Evolutionary conservation across 2,113 vertebrate genomes (phyloP), one percentile per base, ranked within the genome.

Genomic region (Grallaria varia): DNA sequence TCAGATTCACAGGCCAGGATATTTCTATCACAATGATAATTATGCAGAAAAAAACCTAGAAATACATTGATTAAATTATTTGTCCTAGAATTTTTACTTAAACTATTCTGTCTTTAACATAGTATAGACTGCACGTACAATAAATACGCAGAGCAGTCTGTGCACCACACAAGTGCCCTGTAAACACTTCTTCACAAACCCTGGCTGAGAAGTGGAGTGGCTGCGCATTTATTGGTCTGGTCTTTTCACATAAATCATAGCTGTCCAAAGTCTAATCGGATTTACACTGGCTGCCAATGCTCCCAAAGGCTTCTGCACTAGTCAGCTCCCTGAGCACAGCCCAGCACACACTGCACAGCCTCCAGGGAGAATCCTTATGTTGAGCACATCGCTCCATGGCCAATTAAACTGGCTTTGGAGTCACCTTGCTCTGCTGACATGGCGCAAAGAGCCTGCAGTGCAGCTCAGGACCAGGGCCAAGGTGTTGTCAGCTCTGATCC

Each of bases 401-500:
- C 88, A 92, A 90, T 96, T 84, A 87, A 74, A 89, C 24, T 23
- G 73, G 79, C 76, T 89, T 90, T 44, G 27, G 90, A 94, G 93
- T 96, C 96, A 96, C 95, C 94, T 93, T 96, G 95, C 25, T 16
- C 73, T 67, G 35, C 9, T 42, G 85, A 66, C 91, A 50, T 24
- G 56, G 58, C 62, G 89, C 88, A 90, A 80, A 68, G 62, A 64
- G 74, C 85, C 96, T 74, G 95, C 92, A 95, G 59, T 93, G 93
- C 96, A 95, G 93, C 18, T 85, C 87, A 93, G 95, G 69, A 93
- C 30, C 1, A 9, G 73, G 91, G 93, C 96, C 96, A 96, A 94
- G 77, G 80, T 7, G 44, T 7, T 95, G 95, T 92, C 91, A 96
- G 40, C 60, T 66, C 68, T 17, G 16, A 87, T 92, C 83, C 90